A percentile compares a stretch with the other conserved stretches of the same genome.
Conservation (phyloP, 1,140 invertebrate genomes). For the Bombus fervidus region DNA sequence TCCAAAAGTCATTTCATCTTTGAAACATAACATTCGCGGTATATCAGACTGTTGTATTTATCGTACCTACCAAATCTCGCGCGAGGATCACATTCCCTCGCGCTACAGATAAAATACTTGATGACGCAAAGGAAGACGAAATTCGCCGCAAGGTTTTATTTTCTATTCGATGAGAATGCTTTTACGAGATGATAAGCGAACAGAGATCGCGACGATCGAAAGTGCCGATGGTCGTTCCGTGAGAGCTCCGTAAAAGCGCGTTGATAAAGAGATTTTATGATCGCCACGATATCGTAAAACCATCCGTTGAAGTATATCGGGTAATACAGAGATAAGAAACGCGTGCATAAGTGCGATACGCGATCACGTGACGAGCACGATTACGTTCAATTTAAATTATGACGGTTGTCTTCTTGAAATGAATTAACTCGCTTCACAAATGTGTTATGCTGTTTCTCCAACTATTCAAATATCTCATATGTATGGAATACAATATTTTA, state of each 20-base stretch:
- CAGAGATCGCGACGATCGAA: not conserved
- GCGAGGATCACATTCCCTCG: not conserved
- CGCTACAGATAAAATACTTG: not conserved
- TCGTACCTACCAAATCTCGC: not conserved
- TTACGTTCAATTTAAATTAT: not conserved
- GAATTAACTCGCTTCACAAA: no score
- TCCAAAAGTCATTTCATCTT: no score
- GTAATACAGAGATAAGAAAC: not conserved
- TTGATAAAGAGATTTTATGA: constrained; percentile 17
- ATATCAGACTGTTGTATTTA: no score
- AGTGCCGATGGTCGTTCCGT: not conserved
- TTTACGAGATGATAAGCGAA: not conserved
- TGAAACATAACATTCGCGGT: no score
- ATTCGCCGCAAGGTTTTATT: not conserved
- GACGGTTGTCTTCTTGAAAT: no score
- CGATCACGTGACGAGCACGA: not conserved
- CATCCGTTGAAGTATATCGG: not conserved
- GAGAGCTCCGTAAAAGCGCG: not conserved
- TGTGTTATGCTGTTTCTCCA: no score
- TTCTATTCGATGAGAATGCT: not conserved
- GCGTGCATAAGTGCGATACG: not conserved
- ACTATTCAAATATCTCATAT: no score
- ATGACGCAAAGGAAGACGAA: not conserved
- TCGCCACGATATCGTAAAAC: not conserved
- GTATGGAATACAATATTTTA: no score